Base-by-base conservation (phyloP, 2,113 vertebrate species). In the Chlamydotis undulata region DNA sequence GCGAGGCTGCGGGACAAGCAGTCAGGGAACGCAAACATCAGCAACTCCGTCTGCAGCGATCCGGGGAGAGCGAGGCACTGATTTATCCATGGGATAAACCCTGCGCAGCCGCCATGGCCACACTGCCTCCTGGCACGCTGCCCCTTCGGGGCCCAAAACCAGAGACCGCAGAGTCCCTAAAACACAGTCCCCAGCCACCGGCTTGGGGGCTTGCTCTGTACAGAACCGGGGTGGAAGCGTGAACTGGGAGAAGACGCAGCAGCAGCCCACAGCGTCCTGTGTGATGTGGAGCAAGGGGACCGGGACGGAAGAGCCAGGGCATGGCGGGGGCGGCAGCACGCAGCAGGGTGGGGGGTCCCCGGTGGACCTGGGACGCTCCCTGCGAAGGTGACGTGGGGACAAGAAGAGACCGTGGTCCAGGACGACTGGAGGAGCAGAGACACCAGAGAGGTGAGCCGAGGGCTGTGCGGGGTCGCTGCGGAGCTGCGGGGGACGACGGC, bases 251-350 rank as follows among this genome's bases (percentile, higher is more conserved):
- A 14, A 23, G 80, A 53, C 1, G 4, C 29, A 24, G 3, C 5
- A 52, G 70, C 39, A 45, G 77, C 73, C 37, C 67, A 31, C 7
- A 6, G 9, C 24, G 12, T 3, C 21, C 63, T 16, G 43, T 2
- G 28, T 14, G 73, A 81, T 19, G 7, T 9, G 28, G 39, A 53
- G 18, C 23, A 7, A 11, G 28, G 43, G 53, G 15, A 63, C 63
- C 29, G 4, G 0, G 6, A 7, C 4, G 29, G 79, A 33, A 37
- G 22, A 55, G 1, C 6, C 2, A 1, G 31, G 53, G 23, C 68
- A 52, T 0, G 0, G 1, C 0, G 0, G 41, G 18, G 21, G 14
- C 0, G 4, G 61, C 41, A 65, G 88, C 76, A 83, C 1, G 2
- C 2, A 4, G 52, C 0, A 0, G 39, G 37, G 57, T 28, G 3